Conservation (phyloP, 2,113 vertebrate species). For the Eclectus roratus region DNA sequence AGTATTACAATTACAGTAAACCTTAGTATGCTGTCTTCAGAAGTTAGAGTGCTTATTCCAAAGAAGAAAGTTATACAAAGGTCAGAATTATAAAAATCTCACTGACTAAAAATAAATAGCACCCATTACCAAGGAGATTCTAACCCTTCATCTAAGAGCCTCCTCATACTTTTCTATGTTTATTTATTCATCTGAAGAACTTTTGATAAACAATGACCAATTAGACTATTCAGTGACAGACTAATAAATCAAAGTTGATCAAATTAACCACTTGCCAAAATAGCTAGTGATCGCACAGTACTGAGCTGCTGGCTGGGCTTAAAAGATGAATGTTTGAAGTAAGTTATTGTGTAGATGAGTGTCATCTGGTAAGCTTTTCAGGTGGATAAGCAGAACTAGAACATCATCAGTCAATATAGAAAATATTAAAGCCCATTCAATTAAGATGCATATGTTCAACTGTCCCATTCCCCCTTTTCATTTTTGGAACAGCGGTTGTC, state of each 20-base stretch:
- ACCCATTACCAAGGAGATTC: neutral
- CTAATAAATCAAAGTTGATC: neutral
- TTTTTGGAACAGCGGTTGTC: neutral
- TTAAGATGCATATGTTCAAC: neutral
- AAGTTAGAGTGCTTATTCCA: neutral
- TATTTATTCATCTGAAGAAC: neutral
- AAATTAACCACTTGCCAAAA: neutral
- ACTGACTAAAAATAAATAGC: neutral
- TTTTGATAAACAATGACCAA: neutral
- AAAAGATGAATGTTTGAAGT: neutral
- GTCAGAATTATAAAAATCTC: neutral
- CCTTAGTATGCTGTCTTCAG: neutral
- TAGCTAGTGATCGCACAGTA: neutral
- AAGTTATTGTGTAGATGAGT: neutral
- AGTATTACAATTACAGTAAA: neutral
- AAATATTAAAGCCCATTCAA: neutral
- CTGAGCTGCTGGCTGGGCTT: neutral
- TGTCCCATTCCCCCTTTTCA: neutral
- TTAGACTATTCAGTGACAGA: neutral
- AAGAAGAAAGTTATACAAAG: neutral
- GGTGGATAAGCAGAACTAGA: neutral
- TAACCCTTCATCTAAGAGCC: neutral
- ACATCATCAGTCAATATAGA: neutral
- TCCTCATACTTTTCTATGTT: neutral
- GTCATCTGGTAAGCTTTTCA: neutral